Conservation (phyloP, 2,797 vertebrate genomes). For the Aulostomus chinensis region DNA sequence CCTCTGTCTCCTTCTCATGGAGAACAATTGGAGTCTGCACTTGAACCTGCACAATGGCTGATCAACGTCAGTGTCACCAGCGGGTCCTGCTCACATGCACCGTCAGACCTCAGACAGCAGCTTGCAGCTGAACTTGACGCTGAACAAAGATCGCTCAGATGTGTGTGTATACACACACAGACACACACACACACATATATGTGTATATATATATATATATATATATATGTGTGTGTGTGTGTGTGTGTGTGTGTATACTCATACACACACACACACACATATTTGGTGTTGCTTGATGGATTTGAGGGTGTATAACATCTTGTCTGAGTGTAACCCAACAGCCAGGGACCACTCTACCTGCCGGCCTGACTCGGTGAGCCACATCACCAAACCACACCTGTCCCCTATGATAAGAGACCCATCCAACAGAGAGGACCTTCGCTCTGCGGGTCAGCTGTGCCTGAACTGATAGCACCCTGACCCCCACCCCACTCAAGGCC, state of each 20-base stretch:
- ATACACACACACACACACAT: no score
- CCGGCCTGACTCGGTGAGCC: constrained; percentile 23
- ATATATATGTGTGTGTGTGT: no score
- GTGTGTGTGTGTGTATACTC: no score
- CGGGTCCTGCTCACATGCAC: constrained; percentile 6
- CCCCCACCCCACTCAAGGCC: constrained; percentile 10
- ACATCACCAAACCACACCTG: constrained; percentile 43
- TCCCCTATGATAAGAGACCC: constrained; percentile 7
- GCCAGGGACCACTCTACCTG: no score
- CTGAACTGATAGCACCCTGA: constrained; percentile 30
- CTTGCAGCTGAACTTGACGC: constrained; percentile 38
- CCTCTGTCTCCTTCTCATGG: constrained; percentile 53
- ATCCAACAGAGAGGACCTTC: constrained; percentile 25
- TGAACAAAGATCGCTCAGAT: not conserved
- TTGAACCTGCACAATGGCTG: constrained; percentile 72
- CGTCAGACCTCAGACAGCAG: constrained; percentile 7
- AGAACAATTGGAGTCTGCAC: constrained; percentile 51
- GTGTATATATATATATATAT: no score
- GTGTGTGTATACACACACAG: no score
- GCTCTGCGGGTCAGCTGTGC: constrained; percentile 30
- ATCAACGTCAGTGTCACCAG: constrained; percentile 49
- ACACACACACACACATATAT: no score
- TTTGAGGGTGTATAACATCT: no score
- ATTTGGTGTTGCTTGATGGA: no score
- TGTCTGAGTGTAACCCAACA: no score